Evolutionary conservation across 2,797 vertebrate genomes (phyloP).

Genomic region (Peromyscus melanophrys): DNA sequence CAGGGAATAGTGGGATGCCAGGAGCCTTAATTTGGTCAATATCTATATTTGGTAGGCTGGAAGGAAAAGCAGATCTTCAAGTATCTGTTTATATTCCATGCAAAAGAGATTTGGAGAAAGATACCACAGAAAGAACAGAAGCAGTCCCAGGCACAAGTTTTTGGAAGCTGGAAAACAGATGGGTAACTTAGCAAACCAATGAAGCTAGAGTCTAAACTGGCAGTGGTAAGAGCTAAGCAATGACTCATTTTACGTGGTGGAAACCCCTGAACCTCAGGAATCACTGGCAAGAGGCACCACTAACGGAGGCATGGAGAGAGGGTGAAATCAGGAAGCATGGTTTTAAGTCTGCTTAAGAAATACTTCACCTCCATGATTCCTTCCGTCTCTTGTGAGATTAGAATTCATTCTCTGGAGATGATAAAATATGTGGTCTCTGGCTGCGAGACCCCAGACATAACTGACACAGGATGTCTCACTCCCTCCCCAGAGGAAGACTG

Average conservation of each 20-base stretch:
- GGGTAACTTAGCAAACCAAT: constrained; percentile 51
- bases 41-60: constrained; percentile 64
- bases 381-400: neutral
- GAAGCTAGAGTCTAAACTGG: constrained; percentile 44
- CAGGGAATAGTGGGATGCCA: constrained; percentile 35
- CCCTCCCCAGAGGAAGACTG: neutral
- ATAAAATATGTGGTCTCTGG: neutral
- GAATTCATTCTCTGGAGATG: constrained; percentile 1
- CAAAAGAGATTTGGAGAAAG: constrained; percentile 68
- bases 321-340: neutral
- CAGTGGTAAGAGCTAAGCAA: neutral
- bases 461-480: neutral
- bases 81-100: constrained; percentile 50
- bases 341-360: constrained; percentile 9
- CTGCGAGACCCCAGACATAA: neutral
- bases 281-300: neutral
- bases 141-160: constrained; percentile 61
- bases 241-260: constrained; percentile 32
- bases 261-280: neutral
- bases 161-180: constrained; percentile 64
- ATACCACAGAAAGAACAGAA: constrained; percentile 60
- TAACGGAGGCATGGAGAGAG: neutral
- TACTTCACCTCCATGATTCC: neutral
- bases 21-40: constrained; percentile 59
- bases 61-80: constrained; percentile 42